Evolutionary conservation across 2,888 invertebrate species (phyloP), one percentile per base, ranked within the genome.

Genomic region (Melanostoma mellinum): DNA sequence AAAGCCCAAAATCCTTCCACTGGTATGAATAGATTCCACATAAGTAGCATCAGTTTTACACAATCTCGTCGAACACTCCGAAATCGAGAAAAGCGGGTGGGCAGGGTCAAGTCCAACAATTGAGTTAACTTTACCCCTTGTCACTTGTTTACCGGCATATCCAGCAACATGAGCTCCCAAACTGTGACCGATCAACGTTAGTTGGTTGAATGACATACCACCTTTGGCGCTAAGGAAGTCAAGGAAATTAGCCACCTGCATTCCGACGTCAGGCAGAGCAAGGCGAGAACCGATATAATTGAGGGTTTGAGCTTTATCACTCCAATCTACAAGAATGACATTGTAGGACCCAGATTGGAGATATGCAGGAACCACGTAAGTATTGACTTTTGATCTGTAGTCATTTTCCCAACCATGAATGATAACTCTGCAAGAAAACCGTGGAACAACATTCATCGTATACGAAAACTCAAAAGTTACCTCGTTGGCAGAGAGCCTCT

Each of bases 261-360:
- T 85, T 8, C 90, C 91, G 30, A 88, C 88, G 0, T 81, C 85
- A 36, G 87, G 86, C 1, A 91, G 88, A 60, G 44, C 10, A 1
- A 6, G 2, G 0, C 9, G 30, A 9, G 10, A 32, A 6, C 0
- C 40, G 9, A 50, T 50, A 33, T 50, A 50, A 8, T 50, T 50
- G 3, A n/a, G n/a, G 3, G 32, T n/a, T 4, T 8, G 4, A 3
- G 50, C 6, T 9, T 50, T 50, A 2, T 50, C 90, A 4, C 92
- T 92, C 93, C 93, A 94, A 86, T 94, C 94, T 4, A 94, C 93
- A 1, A 93, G 92, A 48, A 94, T 92, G 77, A 94, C 93, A 85
- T 94, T 94, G 76, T 93, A 89, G 76, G 93, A 93, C 48, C 92
- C 93, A 2, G 92, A 90, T 58, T 92, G 91, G 30, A 94, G 90